phyloP scores from a whole-genome alignment of 1,140 invertebrate species.

The Apis cerana region DNA sequence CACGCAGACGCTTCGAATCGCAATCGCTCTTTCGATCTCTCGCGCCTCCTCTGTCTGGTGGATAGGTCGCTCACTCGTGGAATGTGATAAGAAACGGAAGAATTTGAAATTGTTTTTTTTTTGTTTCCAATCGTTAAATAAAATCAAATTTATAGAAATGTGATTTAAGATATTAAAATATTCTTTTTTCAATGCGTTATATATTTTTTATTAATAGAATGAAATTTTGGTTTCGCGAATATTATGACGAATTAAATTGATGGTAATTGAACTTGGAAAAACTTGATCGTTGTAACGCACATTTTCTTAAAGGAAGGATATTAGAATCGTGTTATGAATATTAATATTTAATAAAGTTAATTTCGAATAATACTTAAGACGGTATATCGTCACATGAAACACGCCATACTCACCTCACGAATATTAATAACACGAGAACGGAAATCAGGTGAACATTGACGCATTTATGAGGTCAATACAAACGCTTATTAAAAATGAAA shows the following conservation, averaged over 20 bases:
- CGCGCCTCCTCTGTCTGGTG: neutral
- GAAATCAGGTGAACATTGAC: neutral
- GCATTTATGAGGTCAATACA: neutral
- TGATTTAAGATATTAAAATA: no score
- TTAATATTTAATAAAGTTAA: no score
- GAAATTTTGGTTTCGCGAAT: neutral
- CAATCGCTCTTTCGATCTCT: neutral
- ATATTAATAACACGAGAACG: neutral
- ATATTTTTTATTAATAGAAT: no score
- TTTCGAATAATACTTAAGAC: no score
- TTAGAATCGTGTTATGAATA: no score
- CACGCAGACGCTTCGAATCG: conserved; percentile 11
- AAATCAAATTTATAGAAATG: no score
- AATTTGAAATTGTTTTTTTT: neutral
- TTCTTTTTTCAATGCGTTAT: no score
- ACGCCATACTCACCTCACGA: neutral
- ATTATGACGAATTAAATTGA: neutral
- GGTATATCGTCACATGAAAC: no score
- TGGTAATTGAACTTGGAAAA: neutral
- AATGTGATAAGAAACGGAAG: neutral
- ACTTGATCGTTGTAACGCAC: no score
- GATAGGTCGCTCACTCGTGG: neutral
- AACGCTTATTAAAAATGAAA: neutral
- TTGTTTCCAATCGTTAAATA: neutral
- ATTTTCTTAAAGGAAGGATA: no score